Percentiles rank a stretch among this genome's conserved stretches.
phyloP scores from a whole-genome alignment of 2,888 invertebrate genomes.

The Hypsopygia costalis region DNA sequence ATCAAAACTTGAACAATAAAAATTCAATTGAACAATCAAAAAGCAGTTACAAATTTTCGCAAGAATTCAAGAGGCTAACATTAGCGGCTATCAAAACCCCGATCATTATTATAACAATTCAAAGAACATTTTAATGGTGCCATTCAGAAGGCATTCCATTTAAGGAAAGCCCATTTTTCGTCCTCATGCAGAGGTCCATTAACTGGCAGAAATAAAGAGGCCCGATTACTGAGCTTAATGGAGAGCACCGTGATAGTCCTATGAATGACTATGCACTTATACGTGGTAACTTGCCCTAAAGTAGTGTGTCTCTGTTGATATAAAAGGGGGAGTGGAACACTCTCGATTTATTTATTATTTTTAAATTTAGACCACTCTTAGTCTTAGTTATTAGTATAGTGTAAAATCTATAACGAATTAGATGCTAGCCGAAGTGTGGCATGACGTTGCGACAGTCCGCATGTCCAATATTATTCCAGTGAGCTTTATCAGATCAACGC shows the following conservation, averaged over 20 bases:
- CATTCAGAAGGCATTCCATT: slow-evolving; percentile 41
- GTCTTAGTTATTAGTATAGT: no score
- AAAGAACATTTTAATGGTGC: slow-evolving; percentile 55
- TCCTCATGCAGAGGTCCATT: slow-evolving; percentile 40
- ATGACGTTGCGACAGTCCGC: no score
- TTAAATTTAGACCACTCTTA: no score
- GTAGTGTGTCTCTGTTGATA: no score
- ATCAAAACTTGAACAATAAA: not conserved
- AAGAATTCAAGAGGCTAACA: not conserved
- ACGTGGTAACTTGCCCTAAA: no score
- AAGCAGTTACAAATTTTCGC: not conserved
- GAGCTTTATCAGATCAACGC: no score
- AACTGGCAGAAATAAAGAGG: slow-evolving; percentile 46
- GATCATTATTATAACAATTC: slow-evolving; percentile 46
- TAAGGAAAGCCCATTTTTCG: slow-evolving; percentile 49
- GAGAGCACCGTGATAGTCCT: slow-evolving; percentile 26
- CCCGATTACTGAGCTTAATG: slow-evolving; percentile 50
- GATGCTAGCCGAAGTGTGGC: no score
- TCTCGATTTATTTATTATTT: no score
- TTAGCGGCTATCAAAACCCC: slow-evolving; percentile 24
- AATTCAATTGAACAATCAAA: slow-evolving; percentile 1
- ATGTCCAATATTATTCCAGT: no score
- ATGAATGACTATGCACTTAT: slow-evolving; percentile 1
- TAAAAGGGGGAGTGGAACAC: no score
- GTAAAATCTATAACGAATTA: no score